Evolutionary conservation across 2,888 invertebrate species (phyloP).

Genomic region (Hemithea aestivaria): DNA sequence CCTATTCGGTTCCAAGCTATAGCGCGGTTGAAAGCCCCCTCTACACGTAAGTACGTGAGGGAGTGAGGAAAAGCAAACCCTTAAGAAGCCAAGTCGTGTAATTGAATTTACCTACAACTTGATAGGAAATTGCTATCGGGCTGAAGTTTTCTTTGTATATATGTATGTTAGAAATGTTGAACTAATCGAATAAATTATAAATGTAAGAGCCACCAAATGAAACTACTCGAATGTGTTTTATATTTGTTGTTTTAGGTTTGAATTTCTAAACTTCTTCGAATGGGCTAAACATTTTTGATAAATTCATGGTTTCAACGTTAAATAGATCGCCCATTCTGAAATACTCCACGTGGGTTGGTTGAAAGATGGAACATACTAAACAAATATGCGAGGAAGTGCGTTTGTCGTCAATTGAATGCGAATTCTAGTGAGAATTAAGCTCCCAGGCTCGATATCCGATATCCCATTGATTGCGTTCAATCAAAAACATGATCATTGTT

Average conservation of each 20-base stretch:
- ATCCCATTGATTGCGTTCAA: slow-evolving; percentile 51
- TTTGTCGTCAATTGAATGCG: slow-evolving; percentile 46
- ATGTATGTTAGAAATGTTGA: slow-evolving; percentile 2
- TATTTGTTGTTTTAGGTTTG: too few species aligned
- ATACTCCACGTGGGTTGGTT: too few species aligned
- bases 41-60: slow-evolving; percentile 14
- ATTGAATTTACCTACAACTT: slow-evolving; percentile 51
- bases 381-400: slow-evolving; percentile 48
- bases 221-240: too few species aligned
- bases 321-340: too few species aligned
- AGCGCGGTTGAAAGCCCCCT: slow-evolving; percentile 22
- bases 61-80: slow-evolving; percentile 41
- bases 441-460: slow-evolving; percentile 55
- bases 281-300: too few species aligned
- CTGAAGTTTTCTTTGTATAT: slow-evolving; percentile 14
- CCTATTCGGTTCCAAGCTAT: slow-evolving; percentile 23
- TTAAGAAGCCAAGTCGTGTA: slow-evolving; percentile 34
- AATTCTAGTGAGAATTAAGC: slow-evolving; percentile 40
- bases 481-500: slow-evolving; percentile 47
- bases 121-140: slow-evolving; percentile 28
- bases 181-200: too few species aligned
- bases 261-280: too few species aligned
- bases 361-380: slow-evolving; percentile 34
- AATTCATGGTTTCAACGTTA: too few species aligned
- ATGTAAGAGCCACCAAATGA: too few species aligned